Evolutionary conservation across 1,140 invertebrate species (phyloP).

Genomic region (Ceratosolen fusciceps): DNA sequence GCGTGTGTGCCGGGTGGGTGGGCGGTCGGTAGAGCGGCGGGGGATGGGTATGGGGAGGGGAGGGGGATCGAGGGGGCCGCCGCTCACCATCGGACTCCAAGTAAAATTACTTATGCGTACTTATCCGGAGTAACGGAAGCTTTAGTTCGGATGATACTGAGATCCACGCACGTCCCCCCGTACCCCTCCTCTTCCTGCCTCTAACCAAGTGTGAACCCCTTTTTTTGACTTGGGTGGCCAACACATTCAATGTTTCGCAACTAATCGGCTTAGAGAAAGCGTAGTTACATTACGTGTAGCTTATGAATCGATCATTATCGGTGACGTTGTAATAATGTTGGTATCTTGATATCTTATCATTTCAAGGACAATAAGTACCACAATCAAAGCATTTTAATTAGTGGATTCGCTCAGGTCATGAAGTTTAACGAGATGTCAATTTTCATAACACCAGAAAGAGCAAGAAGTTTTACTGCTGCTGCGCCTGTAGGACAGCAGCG

Average conservation of each 20-base stretch:
- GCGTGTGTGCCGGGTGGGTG: no score
- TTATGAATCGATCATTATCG: not conserved
- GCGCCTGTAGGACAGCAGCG: not conserved
- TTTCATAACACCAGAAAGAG: not conserved
- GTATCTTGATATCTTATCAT: not conserved
- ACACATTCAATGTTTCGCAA: not conserved
- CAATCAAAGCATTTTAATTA: not conserved
- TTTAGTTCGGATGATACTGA: no score
- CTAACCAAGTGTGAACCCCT: no score
- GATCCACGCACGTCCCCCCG: no score
- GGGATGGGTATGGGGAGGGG: no score
- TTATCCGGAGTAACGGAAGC: no score
- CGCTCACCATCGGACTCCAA: no score
- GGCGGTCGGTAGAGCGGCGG: no score
- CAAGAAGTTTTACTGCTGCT: not conserved
- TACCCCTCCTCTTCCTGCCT: no score
- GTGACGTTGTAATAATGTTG: not conserved
- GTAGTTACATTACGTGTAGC: not conserved
- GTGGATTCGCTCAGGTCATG: not conserved
- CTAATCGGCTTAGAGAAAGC: not conserved
- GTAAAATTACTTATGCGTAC: no score
- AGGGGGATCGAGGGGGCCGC: no score
- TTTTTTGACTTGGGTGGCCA: no score
- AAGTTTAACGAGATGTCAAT: not conserved
- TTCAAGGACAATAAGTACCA: slow-evolving; percentile 1